Evolutionary conservation across 2,797 vertebrate species (phyloP).

Genomic region (Mormyrus hasselquistii): DNA sequence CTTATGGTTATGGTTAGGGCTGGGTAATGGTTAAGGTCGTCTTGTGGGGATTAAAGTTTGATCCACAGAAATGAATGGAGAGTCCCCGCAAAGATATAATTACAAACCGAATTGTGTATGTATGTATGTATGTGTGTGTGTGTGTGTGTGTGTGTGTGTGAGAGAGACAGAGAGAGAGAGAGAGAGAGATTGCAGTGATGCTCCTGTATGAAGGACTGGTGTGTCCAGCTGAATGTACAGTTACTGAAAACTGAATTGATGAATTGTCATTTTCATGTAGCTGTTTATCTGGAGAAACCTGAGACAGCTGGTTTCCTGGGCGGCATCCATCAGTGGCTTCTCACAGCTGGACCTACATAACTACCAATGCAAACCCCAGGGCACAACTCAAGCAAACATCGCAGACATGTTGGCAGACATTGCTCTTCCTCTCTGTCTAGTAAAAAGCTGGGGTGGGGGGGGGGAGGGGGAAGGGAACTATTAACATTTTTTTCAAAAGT

Average conservation of each 20-base stretch:
- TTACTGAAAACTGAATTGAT: neutral
- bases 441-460: neutral
- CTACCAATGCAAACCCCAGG: neutral
- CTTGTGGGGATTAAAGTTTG: too few species aligned
- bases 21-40: too few species aligned
- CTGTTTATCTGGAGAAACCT: neutral
- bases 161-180: neutral
- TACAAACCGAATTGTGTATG: neutral
- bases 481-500: neutral
- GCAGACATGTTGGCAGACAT: neutral
- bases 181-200: neutral
- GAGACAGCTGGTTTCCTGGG: neutral
- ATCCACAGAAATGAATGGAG: too few species aligned
- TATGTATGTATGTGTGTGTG: neutral
- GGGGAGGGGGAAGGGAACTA: neutral
- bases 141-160: neutral
- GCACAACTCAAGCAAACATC: slow-evolving; percentile 7
- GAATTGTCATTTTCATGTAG: neutral
- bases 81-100: too few species aligned
- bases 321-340: neutral
- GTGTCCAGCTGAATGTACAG: neutral
- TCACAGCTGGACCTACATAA: neutral
- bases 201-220: neutral
- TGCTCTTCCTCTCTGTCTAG: neutral
- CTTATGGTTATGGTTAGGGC: too few species aligned